These are phyloP conservation scores for Percopsis omiscomaycus DNA, from an alignment of 2,797 vertebrate genomes.

Conservation along the genomic window DNA sequence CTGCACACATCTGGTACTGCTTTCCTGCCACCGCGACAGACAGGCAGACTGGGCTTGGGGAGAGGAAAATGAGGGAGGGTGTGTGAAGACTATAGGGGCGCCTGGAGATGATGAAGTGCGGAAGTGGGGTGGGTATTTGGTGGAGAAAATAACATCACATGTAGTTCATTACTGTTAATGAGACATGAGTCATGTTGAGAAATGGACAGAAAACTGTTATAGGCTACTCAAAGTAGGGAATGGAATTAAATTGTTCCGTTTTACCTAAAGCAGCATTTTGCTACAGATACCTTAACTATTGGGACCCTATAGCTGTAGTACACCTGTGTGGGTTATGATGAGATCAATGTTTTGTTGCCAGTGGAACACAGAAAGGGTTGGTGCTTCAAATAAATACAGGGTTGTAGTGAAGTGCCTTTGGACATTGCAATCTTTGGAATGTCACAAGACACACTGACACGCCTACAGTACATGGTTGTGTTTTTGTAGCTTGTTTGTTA, in stretches of 20 bases:
- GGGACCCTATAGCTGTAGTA: no score
- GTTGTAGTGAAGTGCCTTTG: neutral
- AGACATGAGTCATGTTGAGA: constrained; percentile 1
- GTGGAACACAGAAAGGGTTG: neutral
- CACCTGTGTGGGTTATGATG: no score
- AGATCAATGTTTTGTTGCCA: neutral
- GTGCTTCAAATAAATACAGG: neutral
- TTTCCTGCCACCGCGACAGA: constrained; percentile 61
- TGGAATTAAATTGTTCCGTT: neutral
- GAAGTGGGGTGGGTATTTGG: constrained; percentile 16
- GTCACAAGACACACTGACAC: neutral
- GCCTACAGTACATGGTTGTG: no score
- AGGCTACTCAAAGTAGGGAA: no score
- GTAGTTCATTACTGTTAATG: constrained; percentile 24
- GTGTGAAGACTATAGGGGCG: no score
- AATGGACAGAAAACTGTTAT: neutral
- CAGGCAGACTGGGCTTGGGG: constrained; percentile 40
- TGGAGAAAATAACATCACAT: constrained; percentile 31
- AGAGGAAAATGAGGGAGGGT: constrained; percentile 5
- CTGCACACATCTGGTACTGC: constrained; percentile 74
- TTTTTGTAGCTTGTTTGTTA: neutral
- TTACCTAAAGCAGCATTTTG: neutral
- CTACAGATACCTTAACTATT: no score
- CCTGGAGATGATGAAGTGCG: neutral
- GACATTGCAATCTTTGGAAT: neutral